Evolutionary conservation across 2,113 vertebrate species (phyloP).

Genomic region (Candoia aspera): DNA sequence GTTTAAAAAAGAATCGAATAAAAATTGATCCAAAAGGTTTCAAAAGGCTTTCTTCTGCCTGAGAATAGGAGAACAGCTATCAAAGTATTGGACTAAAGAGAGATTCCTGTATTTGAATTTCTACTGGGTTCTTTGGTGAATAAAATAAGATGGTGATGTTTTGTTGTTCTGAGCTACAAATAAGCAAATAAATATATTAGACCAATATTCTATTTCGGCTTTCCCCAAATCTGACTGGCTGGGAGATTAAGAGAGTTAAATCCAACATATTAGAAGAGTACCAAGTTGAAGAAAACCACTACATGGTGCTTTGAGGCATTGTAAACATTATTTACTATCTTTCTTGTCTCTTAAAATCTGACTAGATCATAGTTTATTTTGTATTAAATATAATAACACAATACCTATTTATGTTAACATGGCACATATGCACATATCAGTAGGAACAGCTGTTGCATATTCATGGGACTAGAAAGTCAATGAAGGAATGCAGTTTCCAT

Average conservation of each 20-base stretch:
- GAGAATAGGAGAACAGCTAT: not conserved
- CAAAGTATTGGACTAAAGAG: not conserved
- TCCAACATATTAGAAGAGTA: too few species aligned
- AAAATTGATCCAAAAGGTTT: not conserved
- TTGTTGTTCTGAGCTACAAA: not conserved
- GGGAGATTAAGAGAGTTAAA: too few species aligned
- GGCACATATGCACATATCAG: too few species aligned
- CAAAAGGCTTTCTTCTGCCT: not conserved
- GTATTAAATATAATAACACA: not conserved
- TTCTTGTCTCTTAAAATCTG: not conserved
- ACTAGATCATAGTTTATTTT: not conserved
- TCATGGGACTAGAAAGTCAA: too few species aligned
- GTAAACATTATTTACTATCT: not conserved
- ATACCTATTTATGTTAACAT: too few species aligned
- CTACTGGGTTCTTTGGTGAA: not conserved
- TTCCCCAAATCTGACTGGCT: not conserved
- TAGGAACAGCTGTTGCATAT: too few species aligned
- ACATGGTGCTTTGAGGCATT: too few species aligned
- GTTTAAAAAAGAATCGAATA: not conserved
- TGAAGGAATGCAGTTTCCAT: too few species aligned
- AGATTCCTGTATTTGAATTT: not conserved
- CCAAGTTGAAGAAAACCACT: too few species aligned
- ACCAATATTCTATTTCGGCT: not conserved
- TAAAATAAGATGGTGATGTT: not conserved
- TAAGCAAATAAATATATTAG: not conserved